These are phyloP conservation scores for Potamilus streckersoni DNA, from an alignment of 1,140 invertebrate genomes.

Conservation along the genomic window DNA sequence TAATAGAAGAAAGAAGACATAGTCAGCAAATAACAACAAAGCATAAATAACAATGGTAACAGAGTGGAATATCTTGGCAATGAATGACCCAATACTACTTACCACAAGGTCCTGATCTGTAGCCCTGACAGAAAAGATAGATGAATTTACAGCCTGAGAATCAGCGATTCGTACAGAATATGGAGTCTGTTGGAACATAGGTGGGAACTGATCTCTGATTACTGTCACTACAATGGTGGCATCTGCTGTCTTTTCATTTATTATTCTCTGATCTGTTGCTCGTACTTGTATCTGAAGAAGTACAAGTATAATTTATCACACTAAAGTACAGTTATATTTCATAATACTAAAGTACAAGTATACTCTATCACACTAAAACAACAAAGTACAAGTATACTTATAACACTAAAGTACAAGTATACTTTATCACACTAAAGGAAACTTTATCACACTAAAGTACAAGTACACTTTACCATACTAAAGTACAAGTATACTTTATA, in stretches of 20 bases:
- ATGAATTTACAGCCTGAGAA: slow-evolving; percentile 18
- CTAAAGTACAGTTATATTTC: neutral
- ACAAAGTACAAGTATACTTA: neutral
- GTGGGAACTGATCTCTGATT: slow-evolving; percentile 32
- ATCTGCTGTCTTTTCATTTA: slow-evolving; percentile 29
- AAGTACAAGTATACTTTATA: no score
- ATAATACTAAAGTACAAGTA: neutral
- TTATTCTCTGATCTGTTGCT: slow-evolving; percentile 37
- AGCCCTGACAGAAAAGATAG: slow-evolving; percentile 36
- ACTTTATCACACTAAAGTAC: no score
- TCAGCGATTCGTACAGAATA: slow-evolving; percentile 32
- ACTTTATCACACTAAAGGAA: no score
- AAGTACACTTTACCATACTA: no score
- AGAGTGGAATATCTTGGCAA: no score
- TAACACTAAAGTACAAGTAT: no score
- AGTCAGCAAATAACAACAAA: no score
- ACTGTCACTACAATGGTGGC: slow-evolving; percentile 23
- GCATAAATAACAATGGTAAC: no score
- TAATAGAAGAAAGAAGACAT: no score
- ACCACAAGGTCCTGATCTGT: slow-evolving; percentile 35
- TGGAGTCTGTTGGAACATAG: slow-evolving; percentile 33
- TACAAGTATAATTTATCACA: neutral
- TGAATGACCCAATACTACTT: neutral
- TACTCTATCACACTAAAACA: neutral
- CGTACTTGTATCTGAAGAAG: slow-evolving; percentile 30